Percentiles rank a stretch among this genome's conserved stretches.
phyloP scores from a whole-genome alignment of 2,888 invertebrate species.

The Heliconius cydno region DNA sequence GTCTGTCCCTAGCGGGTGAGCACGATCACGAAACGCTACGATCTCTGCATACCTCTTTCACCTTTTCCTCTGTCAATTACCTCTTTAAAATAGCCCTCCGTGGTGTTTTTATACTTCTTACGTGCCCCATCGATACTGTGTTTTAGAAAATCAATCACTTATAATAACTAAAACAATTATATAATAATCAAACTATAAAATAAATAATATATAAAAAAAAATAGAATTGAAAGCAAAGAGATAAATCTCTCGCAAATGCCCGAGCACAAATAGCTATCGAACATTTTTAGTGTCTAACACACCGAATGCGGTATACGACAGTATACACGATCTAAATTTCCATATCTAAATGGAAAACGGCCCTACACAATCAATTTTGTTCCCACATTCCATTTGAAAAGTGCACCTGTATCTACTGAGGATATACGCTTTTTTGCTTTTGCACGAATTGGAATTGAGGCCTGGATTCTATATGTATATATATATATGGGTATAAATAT shows the following conservation, averaged over 20 bases:
- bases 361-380: slow-evolving; percentile 78
- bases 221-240: slow-evolving; percentile 37
- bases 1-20: no score
- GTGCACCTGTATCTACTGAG: slow-evolving; percentile 74
- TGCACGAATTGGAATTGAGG: slow-evolving; percentile 61
- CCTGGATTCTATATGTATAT: slow-evolving; percentile 56
- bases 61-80: no score
- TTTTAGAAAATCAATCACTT: not conserved
- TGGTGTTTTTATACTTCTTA: no score
- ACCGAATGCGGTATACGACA: slow-evolving; percentile 56
- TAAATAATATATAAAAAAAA: slow-evolving; percentile 44
- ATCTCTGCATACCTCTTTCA: no score
- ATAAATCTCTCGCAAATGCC: slow-evolving; percentile 40
- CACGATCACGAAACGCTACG: no score
- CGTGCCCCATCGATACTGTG: not conserved
- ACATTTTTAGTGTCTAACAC: slow-evolving; percentile 64
- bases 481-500: no score
- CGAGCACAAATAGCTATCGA: slow-evolving; percentile 50
- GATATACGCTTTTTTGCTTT: slow-evolving; percentile 63
- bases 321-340: slow-evolving; percentile 73
- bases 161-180: not conserved
- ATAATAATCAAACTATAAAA: not conserved
- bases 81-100: no score
- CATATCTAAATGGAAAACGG: slow-evolving; percentile 82
- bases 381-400: slow-evolving; percentile 77